Conservation (phyloP, 2,888 invertebrate species). For the Escarpia spicata region DNA sequence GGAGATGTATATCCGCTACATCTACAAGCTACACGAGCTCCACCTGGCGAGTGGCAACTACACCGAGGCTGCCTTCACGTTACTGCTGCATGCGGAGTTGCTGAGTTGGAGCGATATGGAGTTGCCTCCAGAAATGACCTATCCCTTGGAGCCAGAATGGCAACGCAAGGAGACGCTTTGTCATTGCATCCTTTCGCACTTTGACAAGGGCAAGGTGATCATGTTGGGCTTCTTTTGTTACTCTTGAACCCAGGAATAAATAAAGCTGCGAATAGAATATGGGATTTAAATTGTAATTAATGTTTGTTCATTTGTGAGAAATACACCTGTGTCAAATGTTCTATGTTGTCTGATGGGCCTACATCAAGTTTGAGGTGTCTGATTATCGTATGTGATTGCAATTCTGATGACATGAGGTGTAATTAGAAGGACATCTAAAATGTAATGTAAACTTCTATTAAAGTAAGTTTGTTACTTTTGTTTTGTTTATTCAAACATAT, state of each 20-base stretch:
- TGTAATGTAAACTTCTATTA: too few relatives aligned
- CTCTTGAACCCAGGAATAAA: not conserved
- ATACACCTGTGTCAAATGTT: not conserved
- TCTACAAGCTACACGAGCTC: conserved; percentile 91
- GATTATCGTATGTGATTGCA: not conserved
- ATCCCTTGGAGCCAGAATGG: conserved; percentile 84
- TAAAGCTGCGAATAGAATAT: too few relatives aligned
- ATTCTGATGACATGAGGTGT: too few relatives aligned
- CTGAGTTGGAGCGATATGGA: conserved; percentile 75
- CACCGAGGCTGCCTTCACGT: conserved; percentile 93
- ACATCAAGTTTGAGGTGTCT: not conserved
- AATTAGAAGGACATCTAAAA: too few relatives aligned
- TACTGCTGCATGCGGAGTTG: conserved; percentile 92
- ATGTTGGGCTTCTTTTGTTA: not conserved
- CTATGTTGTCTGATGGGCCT: not conserved
- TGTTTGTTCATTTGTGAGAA: not conserved
- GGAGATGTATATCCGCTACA: conserved; percentile 94
- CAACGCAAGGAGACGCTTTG: conserved; percentile 89
- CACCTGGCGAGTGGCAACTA: conserved; percentile 92
- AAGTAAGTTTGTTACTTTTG: not conserved
- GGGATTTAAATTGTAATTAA: too few relatives aligned
- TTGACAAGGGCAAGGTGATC: conserved; percentile 88
- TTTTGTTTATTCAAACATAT: not conserved
- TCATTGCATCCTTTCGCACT: conserved; percentile 88
- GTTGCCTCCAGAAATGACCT: conserved; percentile 64